Conservation (phyloP, 2,888 invertebrate genomes). For the Patella depressa region DNA sequence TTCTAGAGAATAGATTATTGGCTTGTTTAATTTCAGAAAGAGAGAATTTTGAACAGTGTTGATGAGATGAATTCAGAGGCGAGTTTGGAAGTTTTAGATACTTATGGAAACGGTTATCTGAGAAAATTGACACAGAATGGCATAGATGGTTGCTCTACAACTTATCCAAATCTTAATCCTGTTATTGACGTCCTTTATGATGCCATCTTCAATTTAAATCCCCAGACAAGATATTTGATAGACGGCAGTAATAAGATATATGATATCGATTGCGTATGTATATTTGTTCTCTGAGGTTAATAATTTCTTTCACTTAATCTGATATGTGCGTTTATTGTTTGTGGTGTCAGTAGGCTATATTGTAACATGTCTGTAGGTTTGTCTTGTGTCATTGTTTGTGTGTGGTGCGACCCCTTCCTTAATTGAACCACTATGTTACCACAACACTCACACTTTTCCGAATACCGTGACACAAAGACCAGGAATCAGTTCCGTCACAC, state of each 20-base stretch:
- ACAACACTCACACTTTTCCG: no score
- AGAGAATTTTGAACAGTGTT: constrained; percentile 38
- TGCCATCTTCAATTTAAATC: constrained; percentile 39
- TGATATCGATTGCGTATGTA: constrained; percentile 19
- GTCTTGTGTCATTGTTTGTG: no score
- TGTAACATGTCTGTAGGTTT: no score
- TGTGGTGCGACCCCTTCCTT: no score
- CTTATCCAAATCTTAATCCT: constrained; percentile 9
- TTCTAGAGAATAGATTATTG: no score
- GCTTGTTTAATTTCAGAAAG: constrained; percentile 30
- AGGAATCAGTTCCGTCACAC: no score
- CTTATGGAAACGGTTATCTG: constrained; percentile 47
- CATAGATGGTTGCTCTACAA: background rate
- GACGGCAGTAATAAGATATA: constrained; percentile 39
- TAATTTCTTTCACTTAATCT: no score
- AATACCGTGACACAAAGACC: no score
- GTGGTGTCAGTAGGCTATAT: no score
- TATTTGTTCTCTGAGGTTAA: background rate
- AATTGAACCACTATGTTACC: no score
- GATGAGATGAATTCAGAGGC: constrained; percentile 43
- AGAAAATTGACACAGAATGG: constrained; percentile 18
- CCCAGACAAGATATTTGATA: constrained; percentile 44
- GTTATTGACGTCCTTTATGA: constrained; percentile 24
- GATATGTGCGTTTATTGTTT: no score
- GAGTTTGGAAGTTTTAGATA: constrained; percentile 36